These are phyloP conservation scores for Columba livia DNA, from an alignment of 2,113 vertebrate species.

Conservation along the genomic window DNA sequence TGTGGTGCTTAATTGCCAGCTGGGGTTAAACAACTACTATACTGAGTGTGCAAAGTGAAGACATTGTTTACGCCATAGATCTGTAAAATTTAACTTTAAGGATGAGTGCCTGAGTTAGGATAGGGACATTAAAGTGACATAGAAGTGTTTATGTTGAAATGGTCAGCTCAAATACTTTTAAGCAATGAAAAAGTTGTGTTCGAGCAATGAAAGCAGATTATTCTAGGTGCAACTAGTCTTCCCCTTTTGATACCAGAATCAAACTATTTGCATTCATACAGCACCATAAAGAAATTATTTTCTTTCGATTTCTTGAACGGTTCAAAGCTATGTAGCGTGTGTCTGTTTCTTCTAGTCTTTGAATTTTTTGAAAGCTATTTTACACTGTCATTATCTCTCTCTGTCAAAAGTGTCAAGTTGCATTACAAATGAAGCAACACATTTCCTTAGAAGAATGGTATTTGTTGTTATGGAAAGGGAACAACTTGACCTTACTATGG, in stretches of 20 bases:
- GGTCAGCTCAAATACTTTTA: not conserved
- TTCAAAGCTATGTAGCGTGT: not conserved
- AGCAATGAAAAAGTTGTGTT: not conserved
- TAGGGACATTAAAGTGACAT: not conserved
- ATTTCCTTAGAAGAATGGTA: not conserved
- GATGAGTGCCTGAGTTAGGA: not conserved
- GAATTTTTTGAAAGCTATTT: constrained; percentile 48
- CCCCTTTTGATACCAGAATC: not conserved
- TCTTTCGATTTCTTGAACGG: not conserved
- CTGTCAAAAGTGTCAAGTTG: constrained; percentile 18
- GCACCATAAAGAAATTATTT: not conserved
- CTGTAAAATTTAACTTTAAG: not conserved
- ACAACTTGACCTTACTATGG: not conserved
- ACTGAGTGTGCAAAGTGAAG: not conserved
- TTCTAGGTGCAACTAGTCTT: not conserved
- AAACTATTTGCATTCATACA: not conserved
- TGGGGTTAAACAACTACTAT: rapidly evolving
- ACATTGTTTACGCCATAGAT: not conserved
- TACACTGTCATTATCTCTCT: constrained; percentile 45
- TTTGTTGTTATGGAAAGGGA: not conserved
- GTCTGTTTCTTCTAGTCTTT: not conserved
- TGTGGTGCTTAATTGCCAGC: not conserved
- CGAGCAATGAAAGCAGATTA: not conserved
- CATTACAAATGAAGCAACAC: constrained; percentile 40
- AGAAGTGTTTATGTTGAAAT: not conserved